Conservation (phyloP, 2,797 vertebrate genomes). For the Eidolon dupreanum region DNA sequence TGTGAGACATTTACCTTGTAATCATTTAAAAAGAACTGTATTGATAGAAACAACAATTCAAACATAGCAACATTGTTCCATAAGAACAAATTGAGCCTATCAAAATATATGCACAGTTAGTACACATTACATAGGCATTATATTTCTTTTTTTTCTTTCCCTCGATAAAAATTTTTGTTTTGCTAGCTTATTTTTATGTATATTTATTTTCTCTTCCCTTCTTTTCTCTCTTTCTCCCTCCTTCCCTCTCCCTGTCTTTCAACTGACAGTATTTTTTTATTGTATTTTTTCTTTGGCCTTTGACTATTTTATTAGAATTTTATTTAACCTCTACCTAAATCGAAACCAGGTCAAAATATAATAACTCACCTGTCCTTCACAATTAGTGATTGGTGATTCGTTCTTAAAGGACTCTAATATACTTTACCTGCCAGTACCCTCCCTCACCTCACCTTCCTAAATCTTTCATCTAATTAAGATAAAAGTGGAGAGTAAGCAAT, state of each 20-base stretch:
- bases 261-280: background rate
- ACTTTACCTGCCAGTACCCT: background rate
- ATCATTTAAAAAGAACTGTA: background rate
- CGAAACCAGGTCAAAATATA: slow-evolving; percentile 59
- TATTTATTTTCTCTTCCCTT: background rate
- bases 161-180: background rate
- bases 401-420: slow-evolving; percentile 16
- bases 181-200: background rate
- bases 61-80: background rate
- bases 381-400: slow-evolving; percentile 9
- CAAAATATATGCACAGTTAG: background rate
- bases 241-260: background rate
- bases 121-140: background rate
- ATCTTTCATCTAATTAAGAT: slow-evolving; percentile 55
- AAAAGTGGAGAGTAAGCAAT: slow-evolving; percentile 40
- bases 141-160: background rate
- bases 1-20: background rate
- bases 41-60: background rate
- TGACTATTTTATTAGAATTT: slow-evolving; percentile 70
- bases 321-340: slow-evolving; percentile 47
- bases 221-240: background rate
- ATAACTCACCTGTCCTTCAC: slow-evolving; percentile 57
- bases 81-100: background rate
- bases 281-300: slow-evolving; percentile 66
- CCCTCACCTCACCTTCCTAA: background rate